These are phyloP conservation scores for Watsonalla binaria DNA, from an alignment of 2,888 invertebrate genomes.

Conservation along the genomic window DNA sequence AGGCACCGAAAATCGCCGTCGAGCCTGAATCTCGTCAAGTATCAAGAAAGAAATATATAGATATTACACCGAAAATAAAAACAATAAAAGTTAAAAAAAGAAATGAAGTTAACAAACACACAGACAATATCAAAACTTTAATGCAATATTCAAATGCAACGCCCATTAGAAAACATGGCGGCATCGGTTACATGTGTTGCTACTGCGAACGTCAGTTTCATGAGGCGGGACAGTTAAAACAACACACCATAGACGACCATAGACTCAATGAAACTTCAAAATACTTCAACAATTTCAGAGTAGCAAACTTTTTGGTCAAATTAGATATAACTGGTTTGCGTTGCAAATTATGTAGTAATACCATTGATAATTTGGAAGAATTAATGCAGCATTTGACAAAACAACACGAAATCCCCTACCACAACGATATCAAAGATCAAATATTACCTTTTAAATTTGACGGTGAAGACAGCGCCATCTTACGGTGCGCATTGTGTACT, in stretches of 20 bases:
- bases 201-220: slow-evolving; percentile 35
- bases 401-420: slow-evolving; percentile 27
- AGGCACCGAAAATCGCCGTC: slow-evolving; percentile 1
- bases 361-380: slow-evolving; percentile 21
- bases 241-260: slow-evolving; percentile 29
- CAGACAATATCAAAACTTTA: slow-evolving; percentile 22
- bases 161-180: slow-evolving; percentile 33
- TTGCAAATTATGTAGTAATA: slow-evolving; percentile 34
- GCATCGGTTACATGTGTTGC: slow-evolving; percentile 38
- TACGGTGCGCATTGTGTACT: slow-evolving; percentile 30
- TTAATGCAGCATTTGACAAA: slow-evolving; percentile 32
- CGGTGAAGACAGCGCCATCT: slow-evolving; percentile 19
- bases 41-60: slow-evolving; percentile 12
- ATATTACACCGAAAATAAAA: slow-evolving; percentile 6
- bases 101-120: slow-evolving; percentile 5
- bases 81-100: slow-evolving; percentile 1
- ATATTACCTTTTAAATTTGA: slow-evolving; percentile 45
- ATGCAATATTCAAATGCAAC: slow-evolving; percentile 35
- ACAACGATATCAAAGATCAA: slow-evolving; percentile 33
- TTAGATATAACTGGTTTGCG: slow-evolving; percentile 42
- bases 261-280: slow-evolving; percentile 15
- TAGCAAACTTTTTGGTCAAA: slow-evolving; percentile 31
- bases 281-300: slow-evolving; percentile 20
- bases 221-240: slow-evolving; percentile 30
- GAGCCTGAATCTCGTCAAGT: neutral